Evolutionary conservation across 2,888 invertebrate species (phyloP).

Genomic region (Phortica magna): DNA sequence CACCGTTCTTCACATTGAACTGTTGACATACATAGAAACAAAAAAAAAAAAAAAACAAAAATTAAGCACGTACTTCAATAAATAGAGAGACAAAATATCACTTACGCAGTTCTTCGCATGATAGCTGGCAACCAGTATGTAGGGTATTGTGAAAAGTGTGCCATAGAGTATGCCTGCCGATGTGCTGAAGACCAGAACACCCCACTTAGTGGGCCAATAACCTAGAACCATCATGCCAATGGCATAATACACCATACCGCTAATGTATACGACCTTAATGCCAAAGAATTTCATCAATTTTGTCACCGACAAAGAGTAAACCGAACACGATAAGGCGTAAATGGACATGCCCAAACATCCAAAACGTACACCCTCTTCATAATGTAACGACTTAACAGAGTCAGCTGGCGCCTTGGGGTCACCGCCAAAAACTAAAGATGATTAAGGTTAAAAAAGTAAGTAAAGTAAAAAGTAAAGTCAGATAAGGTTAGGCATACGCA

Average conservation of each 20-base stretch:
- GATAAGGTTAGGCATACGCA: constrained; percentile 52
- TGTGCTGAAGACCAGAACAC: constrained; percentile 76
- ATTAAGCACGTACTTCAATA: background rate
- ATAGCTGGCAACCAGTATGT: constrained; percentile 77
- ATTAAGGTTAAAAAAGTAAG: background rate
- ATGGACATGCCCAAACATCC: constrained; percentile 78
- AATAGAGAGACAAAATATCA: constrained; percentile 35
- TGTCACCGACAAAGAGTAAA: constrained; percentile 76
- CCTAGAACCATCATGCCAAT: constrained; percentile 78
- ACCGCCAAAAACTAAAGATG: constrained; percentile 52
- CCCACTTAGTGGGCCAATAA: constrained; percentile 76
- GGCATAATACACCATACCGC: constrained; percentile 75
- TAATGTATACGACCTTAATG: constrained; percentile 74
- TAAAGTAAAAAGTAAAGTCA: background rate
- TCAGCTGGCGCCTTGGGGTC: constrained; percentile 63
- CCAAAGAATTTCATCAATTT: constrained; percentile 76
- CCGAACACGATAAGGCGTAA: constrained; percentile 77
- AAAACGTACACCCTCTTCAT: constrained; percentile 77
- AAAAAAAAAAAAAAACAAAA: background rate
- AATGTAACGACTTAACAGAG: constrained; percentile 64
- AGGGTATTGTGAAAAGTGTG: constrained; percentile 78
- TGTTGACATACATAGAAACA: constrained; percentile 44
- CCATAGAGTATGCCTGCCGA: constrained; percentile 78
- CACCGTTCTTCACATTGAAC: constrained; percentile 74
- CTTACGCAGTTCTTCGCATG: constrained; percentile 78